Evolutionary conservation across 2,888 invertebrate genomes (phyloP).

Genomic region (Phytoseiulus persimilis): DNA sequence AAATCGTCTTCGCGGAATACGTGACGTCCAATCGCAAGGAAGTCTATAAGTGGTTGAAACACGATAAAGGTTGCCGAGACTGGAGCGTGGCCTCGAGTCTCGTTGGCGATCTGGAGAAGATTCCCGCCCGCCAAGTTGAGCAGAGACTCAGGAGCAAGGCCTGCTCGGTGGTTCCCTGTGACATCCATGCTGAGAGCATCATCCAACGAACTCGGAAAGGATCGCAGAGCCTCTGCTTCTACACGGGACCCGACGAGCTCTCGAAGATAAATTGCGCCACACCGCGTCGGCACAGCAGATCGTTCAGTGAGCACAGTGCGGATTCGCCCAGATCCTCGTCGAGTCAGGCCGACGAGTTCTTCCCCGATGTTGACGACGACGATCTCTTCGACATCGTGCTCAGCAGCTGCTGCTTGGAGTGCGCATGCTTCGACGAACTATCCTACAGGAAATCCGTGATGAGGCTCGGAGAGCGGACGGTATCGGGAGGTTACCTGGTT

Average conservation of each 20-base stretch:
- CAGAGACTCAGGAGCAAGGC: neutral
- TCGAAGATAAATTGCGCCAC: neutral
- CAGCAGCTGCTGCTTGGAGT: conserved; percentile 27
- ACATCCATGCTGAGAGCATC: conserved; percentile 12
- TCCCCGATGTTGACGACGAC: neutral
- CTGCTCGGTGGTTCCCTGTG: conserved; percentile 26
- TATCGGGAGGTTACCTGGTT: conserved; percentile 14
- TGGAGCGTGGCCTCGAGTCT: conserved; percentile 29
- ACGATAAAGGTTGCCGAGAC: neutral
- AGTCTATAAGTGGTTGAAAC: conserved; percentile 33
- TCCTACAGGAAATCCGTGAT: neutral
- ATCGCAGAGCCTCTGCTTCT: neutral
- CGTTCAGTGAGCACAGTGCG: neutral
- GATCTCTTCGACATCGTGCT: conserved; percentile 18
- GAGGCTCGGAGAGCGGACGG: neutral
- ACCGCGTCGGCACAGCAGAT: neutral
- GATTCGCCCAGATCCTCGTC: neutral
- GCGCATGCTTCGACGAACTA: conserved; percentile 20
- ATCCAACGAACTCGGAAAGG: neutral
- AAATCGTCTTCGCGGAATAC: conserved; percentile 15
- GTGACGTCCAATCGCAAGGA: conserved; percentile 24
- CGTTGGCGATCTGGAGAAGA: neutral
- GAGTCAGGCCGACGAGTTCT: neutral
- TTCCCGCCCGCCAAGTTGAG: neutral
- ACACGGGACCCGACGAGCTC: neutral